These are phyloP conservation scores for Tromatobia lineatoria DNA, from an alignment of 2,888 invertebrate genomes.

Conservation along the genomic window DNA sequence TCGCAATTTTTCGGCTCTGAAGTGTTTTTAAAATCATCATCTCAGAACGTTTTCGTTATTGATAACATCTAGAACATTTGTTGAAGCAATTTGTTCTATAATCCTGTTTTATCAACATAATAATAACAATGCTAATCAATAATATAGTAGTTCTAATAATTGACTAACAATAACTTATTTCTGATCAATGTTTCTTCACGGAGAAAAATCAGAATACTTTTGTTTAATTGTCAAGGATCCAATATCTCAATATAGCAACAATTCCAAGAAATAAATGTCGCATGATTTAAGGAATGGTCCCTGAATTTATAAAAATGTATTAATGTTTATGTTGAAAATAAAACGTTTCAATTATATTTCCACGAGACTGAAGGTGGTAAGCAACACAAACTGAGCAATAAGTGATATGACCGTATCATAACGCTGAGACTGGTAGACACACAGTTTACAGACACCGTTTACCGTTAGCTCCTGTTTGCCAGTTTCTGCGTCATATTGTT, in stretches of 20 bases:
- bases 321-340: neutral
- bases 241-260: neutral
- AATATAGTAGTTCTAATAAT: neutral
- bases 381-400: neutral
- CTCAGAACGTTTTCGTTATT: neutral
- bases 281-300: neutral
- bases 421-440: neutral
- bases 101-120: neutral
- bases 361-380: neutral
- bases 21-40: neutral
- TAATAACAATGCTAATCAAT: neutral
- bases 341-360: neutral
- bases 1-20: neutral
- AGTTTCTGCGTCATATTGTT: constrained; percentile 7
- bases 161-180: neutral
- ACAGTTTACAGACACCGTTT: constrained; percentile 1
- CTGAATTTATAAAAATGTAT: neutral
- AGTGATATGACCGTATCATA: neutral
- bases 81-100: neutral
- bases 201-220: neutral
- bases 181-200: neutral
- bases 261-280: neutral
- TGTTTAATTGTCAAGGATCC: neutral
- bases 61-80: neutral
- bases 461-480: neutral